Evolutionary conservation across 2,113 vertebrate genomes (phyloP).

Genomic region (Gopherus evgoodei): DNA sequence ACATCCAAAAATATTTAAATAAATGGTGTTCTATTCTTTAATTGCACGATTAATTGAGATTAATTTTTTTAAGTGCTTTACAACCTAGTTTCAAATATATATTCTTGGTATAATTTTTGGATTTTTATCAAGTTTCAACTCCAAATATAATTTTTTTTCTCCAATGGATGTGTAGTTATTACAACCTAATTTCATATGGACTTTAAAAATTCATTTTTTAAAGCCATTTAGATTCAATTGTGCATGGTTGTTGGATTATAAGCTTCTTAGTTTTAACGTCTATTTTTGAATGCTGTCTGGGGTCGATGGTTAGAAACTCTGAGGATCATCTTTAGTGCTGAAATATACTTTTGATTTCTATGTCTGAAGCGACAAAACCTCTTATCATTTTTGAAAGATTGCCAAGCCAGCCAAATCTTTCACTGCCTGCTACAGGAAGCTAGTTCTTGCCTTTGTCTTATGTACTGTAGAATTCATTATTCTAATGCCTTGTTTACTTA

Average conservation of each 20-base stretch:
- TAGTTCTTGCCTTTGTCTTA: slow-evolving; percentile 53
- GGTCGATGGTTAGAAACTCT: slow-evolving; percentile 52
- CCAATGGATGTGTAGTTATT: slow-evolving; percentile 23
- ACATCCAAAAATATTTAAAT: no score
- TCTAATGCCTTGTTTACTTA: slow-evolving; percentile 76
- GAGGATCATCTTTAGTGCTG: slow-evolving; percentile 54
- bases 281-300: slow-evolving; percentile 58
- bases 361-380: slow-evolving; percentile 62
- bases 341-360: slow-evolving; percentile 71
- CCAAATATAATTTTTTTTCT: slow-evolving; percentile 40
- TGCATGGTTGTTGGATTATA: slow-evolving; percentile 62
- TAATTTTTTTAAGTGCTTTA: no score
- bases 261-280: slow-evolving; percentile 59
- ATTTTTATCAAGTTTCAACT: slow-evolving; percentile 61
- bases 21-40: no score
- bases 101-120: slow-evolving; percentile 30
- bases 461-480: slow-evolving; percentile 68
- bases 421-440: slow-evolving; percentile 56
- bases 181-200: slow-evolving; percentile 58
- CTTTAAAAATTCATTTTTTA: slow-evolving; percentile 48
- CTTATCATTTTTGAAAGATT: slow-evolving; percentile 66
- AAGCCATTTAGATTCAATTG: slow-evolving; percentile 49
- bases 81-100: background rate
- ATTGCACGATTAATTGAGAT: no score
- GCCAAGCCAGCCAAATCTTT: slow-evolving; percentile 61